These are phyloP conservation scores for Paraplagusia blochii DNA, from an alignment of 2,113 vertebrate genomes.

Conservation along the genomic window DNA sequence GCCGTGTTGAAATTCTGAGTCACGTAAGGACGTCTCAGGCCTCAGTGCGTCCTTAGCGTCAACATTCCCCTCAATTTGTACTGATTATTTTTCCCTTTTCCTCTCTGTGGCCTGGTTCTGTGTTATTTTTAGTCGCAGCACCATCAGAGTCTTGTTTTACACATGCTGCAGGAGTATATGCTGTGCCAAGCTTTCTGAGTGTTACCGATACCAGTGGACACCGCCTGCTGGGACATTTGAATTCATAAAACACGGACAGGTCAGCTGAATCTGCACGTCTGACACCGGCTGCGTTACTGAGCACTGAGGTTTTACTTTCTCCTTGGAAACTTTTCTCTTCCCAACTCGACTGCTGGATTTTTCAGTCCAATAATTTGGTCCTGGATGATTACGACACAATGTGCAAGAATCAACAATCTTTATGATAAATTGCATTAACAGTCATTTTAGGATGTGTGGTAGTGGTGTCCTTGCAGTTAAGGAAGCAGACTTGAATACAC, in stretches of 20 bases:
- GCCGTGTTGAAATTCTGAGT: too few relatives aligned
- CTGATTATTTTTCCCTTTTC: constrained; percentile 9
- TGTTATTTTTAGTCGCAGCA: constrained; percentile 41
- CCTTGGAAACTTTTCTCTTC: constrained; percentile 32
- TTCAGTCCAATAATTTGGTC: constrained; percentile 25
- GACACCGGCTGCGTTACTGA: constrained; percentile 36
- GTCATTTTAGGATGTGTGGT: too few relatives aligned
- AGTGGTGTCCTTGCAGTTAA: too few relatives aligned
- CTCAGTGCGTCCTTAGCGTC: too few relatives aligned
- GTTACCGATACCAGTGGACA: constrained; percentile 59
- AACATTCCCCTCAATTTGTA: background rate
- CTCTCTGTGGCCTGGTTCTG: constrained; percentile 2
- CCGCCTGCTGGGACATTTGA: constrained; percentile 44
- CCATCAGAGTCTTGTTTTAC: constrained; percentile 59
- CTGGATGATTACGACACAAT: too few relatives aligned
- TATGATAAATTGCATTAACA: too few relatives aligned
- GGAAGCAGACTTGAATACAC: too few relatives aligned
- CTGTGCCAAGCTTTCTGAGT: constrained; percentile 59
- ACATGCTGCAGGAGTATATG: constrained; percentile 37
- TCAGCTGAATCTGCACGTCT: constrained; percentile 52
- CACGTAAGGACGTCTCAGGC: too few relatives aligned
- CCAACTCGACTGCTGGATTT: constrained; percentile 12
- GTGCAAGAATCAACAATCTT: too few relatives aligned
- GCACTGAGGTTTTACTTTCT: constrained; percentile 18
- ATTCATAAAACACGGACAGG: constrained; percentile 53